Conservation (phyloP, 53 echinoderm and acorn worm genomes). For the Luidia sarsii region DNA sequence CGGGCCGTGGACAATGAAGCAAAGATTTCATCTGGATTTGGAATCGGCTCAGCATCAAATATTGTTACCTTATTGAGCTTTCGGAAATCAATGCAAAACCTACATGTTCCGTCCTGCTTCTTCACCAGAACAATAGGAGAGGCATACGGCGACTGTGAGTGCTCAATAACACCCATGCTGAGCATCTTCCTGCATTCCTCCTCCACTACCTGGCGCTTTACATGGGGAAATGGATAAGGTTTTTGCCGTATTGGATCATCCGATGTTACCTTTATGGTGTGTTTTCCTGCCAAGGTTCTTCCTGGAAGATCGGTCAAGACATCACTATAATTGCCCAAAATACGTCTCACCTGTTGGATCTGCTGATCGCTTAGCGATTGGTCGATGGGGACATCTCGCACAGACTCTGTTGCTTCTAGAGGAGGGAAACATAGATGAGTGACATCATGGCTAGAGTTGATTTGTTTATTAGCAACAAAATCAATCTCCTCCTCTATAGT, state of each 20-base stretch:
- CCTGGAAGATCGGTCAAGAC: too few relatives aligned
- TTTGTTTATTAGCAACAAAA: background rate
- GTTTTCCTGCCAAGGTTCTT: too few relatives aligned
- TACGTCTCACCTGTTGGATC: background rate
- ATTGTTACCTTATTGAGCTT: constrained; percentile 12
- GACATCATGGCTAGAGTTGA: background rate
- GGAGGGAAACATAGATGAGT: background rate
- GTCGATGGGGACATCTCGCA: background rate
- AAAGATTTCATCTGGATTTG: constrained; percentile 39
- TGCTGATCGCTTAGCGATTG: background rate
- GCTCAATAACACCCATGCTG: constrained; percentile 23
- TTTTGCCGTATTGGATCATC: too few relatives aligned
- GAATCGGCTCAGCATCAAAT: constrained; percentile 50
- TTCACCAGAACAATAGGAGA: constrained; percentile 32
- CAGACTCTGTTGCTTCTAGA: background rate
- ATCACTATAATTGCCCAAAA: constrained; percentile 7
- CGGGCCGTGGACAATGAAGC: constrained; percentile 24
- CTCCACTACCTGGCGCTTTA: too few relatives aligned
- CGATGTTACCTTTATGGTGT: too few relatives aligned
- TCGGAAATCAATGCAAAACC: constrained; percentile 33
- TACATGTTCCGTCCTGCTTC: constrained; percentile 2
- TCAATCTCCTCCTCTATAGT: constrained; percentile 7
- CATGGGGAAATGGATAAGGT: too few relatives aligned
- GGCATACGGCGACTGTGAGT: constrained; percentile 38
- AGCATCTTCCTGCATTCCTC: constrained; percentile 10